phyloP scores from a whole-genome alignment of 2,888 invertebrate genomes.

The Lasioglossum pauxillum region DNA sequence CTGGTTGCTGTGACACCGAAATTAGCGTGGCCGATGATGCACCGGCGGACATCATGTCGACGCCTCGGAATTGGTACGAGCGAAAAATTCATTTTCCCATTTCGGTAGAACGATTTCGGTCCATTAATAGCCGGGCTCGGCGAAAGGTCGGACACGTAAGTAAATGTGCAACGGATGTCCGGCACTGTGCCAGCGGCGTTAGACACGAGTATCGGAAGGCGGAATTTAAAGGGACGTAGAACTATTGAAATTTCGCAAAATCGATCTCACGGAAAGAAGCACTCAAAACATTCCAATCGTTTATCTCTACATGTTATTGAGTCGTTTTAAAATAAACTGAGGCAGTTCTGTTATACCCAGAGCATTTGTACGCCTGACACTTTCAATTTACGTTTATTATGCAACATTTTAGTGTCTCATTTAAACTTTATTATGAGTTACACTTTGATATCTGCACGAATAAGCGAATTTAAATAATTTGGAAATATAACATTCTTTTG shows the following conservation, averaged over 20 bases:
- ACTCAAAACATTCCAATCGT: background rate
- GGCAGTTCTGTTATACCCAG: background rate
- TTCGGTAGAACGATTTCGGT: slow-evolving; percentile 55
- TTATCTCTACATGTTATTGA: background rate
- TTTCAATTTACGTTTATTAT: background rate
- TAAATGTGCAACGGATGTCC: slow-evolving; percentile 39
- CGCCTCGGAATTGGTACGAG: slow-evolving; percentile 38
- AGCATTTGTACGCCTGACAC: background rate
- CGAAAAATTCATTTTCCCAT: slow-evolving; percentile 55
- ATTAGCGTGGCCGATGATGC: slow-evolving; percentile 1
- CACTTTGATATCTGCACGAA: too few species aligned
- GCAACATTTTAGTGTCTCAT: background rate
- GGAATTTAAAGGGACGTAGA: background rate
- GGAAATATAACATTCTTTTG: background rate
- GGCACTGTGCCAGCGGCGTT: slow-evolving; percentile 53
- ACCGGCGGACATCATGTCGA: background rate
- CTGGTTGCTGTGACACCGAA: background rate
- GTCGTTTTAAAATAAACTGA: background rate
- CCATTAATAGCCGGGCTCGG: slow-evolving; percentile 55
- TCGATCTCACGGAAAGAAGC: background rate
- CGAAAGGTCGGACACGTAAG: slow-evolving; percentile 58
- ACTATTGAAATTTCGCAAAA: background rate
- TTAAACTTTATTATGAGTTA: background rate
- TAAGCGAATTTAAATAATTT: background rate
- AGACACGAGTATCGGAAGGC: background rate